Percentiles rank a stretch among this genome's conserved stretches.
Evolutionary conservation across 2,113 vertebrate species (phyloP).

Genomic region (Castor canadensis): DNA sequence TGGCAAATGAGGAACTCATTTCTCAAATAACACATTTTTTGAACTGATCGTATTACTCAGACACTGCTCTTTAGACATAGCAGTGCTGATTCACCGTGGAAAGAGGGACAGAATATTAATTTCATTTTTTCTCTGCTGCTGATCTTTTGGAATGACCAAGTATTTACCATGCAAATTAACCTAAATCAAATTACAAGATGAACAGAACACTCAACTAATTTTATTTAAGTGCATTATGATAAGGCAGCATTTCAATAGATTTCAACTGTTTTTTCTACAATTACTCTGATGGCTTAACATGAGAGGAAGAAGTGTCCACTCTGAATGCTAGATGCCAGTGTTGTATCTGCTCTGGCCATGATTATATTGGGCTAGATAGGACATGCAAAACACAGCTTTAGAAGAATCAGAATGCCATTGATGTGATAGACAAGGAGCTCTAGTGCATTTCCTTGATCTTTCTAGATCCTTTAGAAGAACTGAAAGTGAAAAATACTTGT

Average conservation of each 20-base stretch:
- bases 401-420: conserved; percentile 52
- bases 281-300: conserved; percentile 44
- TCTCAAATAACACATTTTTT: neutral
- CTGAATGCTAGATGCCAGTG: conserved; percentile 46
- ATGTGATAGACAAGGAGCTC: neutral
- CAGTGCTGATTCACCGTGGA: neutral
- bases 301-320: neutral
- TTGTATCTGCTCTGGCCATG: conserved; percentile 50
- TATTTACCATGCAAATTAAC: neutral
- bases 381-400: conserved; percentile 63
- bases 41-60: neutral
- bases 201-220: neutral
- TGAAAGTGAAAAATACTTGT: conserved; percentile 35
- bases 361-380: conserved; percentile 57
- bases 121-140: neutral
- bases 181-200: conserved; percentile 4
- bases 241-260: neutral
- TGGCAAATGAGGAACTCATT: neutral
- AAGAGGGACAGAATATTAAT: neutral
- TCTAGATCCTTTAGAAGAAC: conserved; percentile 67
- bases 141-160: neutral
- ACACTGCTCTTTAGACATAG: neutral
- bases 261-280: conserved; percentile 55
- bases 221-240: conserved; percentile 26
- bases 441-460: conserved; percentile 62